Evolutionary conservation across 2,888 invertebrate genomes (phyloP).

Genomic region (Mythimna ferrago): DNA sequence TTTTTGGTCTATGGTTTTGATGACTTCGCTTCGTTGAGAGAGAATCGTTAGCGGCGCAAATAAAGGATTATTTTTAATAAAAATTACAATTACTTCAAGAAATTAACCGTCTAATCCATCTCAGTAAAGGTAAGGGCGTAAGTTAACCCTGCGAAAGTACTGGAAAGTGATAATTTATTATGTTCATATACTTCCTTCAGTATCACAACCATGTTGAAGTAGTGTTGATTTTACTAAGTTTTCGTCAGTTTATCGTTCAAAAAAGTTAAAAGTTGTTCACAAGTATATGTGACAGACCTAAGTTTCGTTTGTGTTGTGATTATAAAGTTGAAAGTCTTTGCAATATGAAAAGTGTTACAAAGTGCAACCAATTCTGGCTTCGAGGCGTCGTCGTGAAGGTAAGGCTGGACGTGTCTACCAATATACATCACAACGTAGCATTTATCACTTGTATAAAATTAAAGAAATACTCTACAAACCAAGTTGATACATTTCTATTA

Average conservation of each 20-base stretch:
- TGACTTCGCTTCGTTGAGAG: conserved; percentile 80
- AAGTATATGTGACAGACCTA: conserved; percentile 90
- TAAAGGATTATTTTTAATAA: conserved; percentile 80
- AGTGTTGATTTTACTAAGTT: conserved; percentile 90
- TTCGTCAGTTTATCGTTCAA: conserved; percentile 85
- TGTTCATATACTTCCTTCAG: conserved; percentile 89
- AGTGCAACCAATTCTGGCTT: conserved; percentile 90
- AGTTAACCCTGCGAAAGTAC: conserved; percentile 88
- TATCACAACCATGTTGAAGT: conserved; percentile 91
- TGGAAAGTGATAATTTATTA: conserved; percentile 90
- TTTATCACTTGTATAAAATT: conserved; percentile 64
- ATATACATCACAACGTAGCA: conserved; percentile 89
- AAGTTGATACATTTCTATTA: conserved; percentile 27
- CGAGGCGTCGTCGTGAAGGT: conserved; percentile 89
- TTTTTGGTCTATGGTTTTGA: conserved; percentile 71
- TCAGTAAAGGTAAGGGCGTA: conserved; percentile 90
- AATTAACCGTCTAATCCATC: conserved; percentile 87
- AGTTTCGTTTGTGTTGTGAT: conserved; percentile 90
- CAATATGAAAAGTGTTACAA: conserved; percentile 90
- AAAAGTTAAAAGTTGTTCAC: conserved; percentile 88
- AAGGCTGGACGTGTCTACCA: conserved; percentile 90
- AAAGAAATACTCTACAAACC: conserved; percentile 43
- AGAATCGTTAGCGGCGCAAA: conserved; percentile 85
- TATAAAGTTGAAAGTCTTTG: conserved; percentile 86
- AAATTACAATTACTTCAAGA: conserved; percentile 85